Evolutionary conservation across 2,797 vertebrate genomes (phyloP).

Genomic region (Centroberyx gerrardi): DNA sequence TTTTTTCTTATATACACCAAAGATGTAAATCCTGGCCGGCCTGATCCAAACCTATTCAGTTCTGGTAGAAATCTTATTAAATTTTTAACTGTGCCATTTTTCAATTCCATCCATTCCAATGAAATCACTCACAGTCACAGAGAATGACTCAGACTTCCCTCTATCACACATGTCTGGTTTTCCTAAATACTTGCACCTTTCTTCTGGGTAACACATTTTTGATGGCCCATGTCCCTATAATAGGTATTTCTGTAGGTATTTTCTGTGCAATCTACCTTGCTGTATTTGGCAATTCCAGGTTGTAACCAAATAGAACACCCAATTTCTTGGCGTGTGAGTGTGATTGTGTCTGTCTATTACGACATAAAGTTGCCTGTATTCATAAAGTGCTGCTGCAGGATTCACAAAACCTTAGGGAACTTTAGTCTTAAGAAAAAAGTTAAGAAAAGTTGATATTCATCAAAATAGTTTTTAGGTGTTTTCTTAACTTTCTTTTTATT

Average conservation of each 20-base stretch:
- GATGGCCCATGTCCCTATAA: background rate
- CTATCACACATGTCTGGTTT: constrained; percentile 8
- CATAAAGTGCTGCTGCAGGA: no score
- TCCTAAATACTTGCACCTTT: background rate
- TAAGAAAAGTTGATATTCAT: no score
- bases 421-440: no score
- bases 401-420: no score
- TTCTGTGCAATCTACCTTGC: background rate
- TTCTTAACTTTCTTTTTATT: no score
- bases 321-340: no score
- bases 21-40: constrained; percentile 36
- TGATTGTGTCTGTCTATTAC: no score
- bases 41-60: constrained; percentile 37
- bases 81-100: constrained; percentile 48
- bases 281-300: background rate
- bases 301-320: no score
- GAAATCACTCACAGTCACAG: constrained; percentile 24
- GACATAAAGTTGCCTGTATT: no score
- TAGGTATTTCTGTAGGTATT: background rate
- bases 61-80: constrained; percentile 40
- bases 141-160: constrained; percentile 13
- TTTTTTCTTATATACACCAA: constrained; percentile 8
- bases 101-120: constrained; percentile 3
- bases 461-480: no score
- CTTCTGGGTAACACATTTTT: background rate